Evolutionary conservation across 2,113 vertebrate genomes (phyloP), one percentile per base, ranked within the genome.

Genomic region (Epinephelus cyanopodus): DNA sequence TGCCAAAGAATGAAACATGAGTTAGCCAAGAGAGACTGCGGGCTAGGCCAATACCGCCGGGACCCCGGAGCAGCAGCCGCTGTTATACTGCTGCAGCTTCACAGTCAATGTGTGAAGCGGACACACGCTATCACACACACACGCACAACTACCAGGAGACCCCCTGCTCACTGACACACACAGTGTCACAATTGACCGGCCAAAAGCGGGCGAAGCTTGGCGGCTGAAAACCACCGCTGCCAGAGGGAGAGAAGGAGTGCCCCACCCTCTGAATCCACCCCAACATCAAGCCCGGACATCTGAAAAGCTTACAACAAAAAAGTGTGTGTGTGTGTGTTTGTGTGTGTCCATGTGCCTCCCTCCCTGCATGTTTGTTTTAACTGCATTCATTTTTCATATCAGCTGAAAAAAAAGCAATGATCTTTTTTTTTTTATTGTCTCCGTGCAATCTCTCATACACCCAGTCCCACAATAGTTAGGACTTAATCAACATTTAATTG

Each of bases 1-100:
- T 98, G 98, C 97, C 98, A 97, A 97, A 97, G 97, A 97, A 97
- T 97, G 98, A 99, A 98, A 98, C 98, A 98, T 96, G 97, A 98
- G 97, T 96, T 97, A 96, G 96, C 95, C 96, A 96, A 97, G 96
- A 97, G 96, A 97, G 96, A 95, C 97, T 95, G 96, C 95, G 95
- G 96, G 96, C 97, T 93, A 95, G 95, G 88, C 91, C 85, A 93
- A 95, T 95, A 96, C 96, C 97, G 89, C 91, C 67, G 94, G 98
- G 97, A 98, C 96, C 95, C 94, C 77, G 81, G 93, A 94, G 94
- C 87, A 93, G 91, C 89, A 83, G 91, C 92, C 89, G 88, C 90
- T 77, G 88, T 93, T 90, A 88, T 75, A 90, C 90, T 63, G 87
- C 88, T 86, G 80, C 89, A 83, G 91, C 90, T 93, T 92, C 91